A percentile compares a stretch with the other conserved stretches of the same genome.
Evolutionary conservation across 2,113 vertebrate genomes (phyloP).

Genomic region (Acrocephalus kingi): DNA sequence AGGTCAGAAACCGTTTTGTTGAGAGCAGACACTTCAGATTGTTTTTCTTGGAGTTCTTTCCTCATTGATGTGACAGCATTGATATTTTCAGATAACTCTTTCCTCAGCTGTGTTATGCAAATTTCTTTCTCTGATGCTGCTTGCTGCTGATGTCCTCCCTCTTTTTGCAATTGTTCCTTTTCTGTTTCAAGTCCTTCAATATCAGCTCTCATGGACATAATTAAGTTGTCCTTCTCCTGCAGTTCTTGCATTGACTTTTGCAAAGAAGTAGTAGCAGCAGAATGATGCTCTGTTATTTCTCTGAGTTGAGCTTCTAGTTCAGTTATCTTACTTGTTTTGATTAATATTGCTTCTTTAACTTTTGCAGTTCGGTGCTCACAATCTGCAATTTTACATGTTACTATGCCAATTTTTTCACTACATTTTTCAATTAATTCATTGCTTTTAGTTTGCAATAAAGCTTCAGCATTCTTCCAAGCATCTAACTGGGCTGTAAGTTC

Average conservation of each 20-base stretch:
- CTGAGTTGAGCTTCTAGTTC: conserved; percentile 83
- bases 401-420: conserved; percentile 63
- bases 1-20: conserved; percentile 78
- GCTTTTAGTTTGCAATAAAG: conserved; percentile 73
- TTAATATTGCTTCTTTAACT: conserved; percentile 76
- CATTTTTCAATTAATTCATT: conserved; percentile 78
- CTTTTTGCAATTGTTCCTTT: conserved; percentile 79
- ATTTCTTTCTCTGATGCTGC: conserved; percentile 82
- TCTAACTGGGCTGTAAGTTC: conserved; percentile 73
- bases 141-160: conserved; percentile 77
- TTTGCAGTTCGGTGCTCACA: conserved; percentile 73
- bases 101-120: conserved; percentile 82
- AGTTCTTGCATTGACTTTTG: conserved; percentile 79
- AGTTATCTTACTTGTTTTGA: conserved; percentile 71
- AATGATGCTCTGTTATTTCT: conserved; percentile 76
- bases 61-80: conserved; percentile 78
- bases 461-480: conserved; percentile 72
- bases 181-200: conserved; percentile 73
- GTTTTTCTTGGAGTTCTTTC: conserved; percentile 80
- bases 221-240: conserved; percentile 80
- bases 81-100: conserved; percentile 80
- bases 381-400: conserved; percentile 73
- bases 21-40: conserved; percentile 76
- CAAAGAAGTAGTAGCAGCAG: conserved; percentile 76
- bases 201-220: conserved; percentile 80